phyloP scores from a whole-genome alignment of 2,797 vertebrate genomes.

The Clarias fuscus region DNA sequence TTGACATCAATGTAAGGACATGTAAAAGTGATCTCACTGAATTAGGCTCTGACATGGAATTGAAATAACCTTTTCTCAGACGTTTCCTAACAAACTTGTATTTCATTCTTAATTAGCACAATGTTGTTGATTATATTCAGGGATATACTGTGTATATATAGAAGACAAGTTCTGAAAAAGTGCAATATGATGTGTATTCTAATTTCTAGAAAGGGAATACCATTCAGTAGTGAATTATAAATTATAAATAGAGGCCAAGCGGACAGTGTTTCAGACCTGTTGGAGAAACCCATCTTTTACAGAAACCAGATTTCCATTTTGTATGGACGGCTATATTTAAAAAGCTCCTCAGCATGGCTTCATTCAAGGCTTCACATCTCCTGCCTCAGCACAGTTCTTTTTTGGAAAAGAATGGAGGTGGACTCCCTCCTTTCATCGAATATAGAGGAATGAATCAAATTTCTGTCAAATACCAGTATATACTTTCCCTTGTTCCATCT shows the following conservation, averaged over 20 bases:
- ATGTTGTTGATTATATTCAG: background rate
- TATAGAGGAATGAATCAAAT: no score
- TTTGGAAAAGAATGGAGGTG: no score
- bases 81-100: background rate
- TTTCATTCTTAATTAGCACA: background rate
- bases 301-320: no score
- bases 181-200: background rate
- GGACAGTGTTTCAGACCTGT: background rate
- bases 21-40: slow-evolving; percentile 69
- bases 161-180: no score
- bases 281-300: no score
- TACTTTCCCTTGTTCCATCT: no score
- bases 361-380: no score
- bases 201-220: background rate
- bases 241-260: background rate
- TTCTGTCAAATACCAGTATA: no score
- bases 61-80: slow-evolving; percentile 20
- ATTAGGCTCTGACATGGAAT: slow-evolving; percentile 57
- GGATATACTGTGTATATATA: background rate
- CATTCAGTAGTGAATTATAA: background rate
- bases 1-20: slow-evolving; percentile 60
- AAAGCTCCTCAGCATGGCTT: no score
- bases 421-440: no score
- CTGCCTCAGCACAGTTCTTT: no score
- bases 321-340: no score